Conservation (phyloP, 2,797 vertebrate genomes). For the Alfaro cultratus region DNA sequence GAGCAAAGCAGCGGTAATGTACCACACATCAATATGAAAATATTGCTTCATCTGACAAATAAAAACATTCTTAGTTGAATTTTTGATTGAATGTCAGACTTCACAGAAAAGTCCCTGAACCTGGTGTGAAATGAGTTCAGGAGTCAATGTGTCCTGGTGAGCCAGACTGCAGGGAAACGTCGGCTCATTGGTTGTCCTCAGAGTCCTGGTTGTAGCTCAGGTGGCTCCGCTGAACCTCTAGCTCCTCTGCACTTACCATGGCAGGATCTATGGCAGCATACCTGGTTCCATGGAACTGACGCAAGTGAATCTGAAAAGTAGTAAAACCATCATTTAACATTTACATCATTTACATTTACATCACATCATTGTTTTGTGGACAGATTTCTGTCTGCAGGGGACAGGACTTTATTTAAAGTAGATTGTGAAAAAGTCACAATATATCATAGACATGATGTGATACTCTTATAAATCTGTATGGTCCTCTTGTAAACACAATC, state of each 20-base stretch:
- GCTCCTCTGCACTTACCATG: conserved; percentile 93
- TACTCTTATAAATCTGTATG: background rate
- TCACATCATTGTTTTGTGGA: background rate
- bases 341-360: no score
- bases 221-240: conserved; percentile 88
- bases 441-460: background rate
- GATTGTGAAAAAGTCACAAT: background rate
- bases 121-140: conserved; percentile 36
- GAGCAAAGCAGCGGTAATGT: conserved; percentile 51
- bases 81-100: conserved; percentile 44
- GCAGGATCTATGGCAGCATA: conserved; percentile 93
- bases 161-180: background rate
- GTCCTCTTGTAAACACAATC: background rate
- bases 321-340: background rate
- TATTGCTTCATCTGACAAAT: conserved; percentile 76
- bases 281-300: conserved; percentile 95
- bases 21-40: conserved; percentile 76
- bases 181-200: conserved; percentile 80
- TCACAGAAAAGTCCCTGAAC: conserved; percentile 35
- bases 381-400: background rate
- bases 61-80: conserved; percentile 73
- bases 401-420: background rate
- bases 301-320: conserved; percentile 88
- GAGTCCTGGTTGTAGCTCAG: conserved; percentile 68
- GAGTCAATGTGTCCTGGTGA: conserved; percentile 1